Conservation (phyloP, 2,113 vertebrate species). For the Trogon melanurus region DNA sequence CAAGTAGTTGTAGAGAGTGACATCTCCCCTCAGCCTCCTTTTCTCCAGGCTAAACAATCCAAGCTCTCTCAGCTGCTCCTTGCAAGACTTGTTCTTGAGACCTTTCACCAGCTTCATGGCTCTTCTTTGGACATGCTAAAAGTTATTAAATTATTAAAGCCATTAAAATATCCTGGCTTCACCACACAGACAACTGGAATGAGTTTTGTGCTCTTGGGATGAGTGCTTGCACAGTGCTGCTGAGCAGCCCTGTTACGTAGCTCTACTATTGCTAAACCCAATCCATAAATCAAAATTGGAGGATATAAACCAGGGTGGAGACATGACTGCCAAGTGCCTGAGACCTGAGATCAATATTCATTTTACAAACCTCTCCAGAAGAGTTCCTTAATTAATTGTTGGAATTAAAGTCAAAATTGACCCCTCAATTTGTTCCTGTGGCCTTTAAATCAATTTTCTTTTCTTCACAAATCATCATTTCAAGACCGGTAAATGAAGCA, state of each 20-base stretch:
- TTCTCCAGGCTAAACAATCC: no score
- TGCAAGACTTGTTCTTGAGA: no score
- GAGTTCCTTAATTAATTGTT: conserved; percentile 69
- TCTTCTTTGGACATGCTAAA: no score
- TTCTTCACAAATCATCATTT: conserved; percentile 6
- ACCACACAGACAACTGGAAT: not conserved
- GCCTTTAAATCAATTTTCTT: conserved; percentile 52
- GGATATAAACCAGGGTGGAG: conserved; percentile 41
- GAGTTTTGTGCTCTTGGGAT: not conserved
- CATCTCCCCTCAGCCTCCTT: no score
- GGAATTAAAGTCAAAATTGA: conserved; percentile 61
- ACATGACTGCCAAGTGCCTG: conserved; percentile 29
- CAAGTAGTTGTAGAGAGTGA: no score
- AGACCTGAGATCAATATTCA: conserved; percentile 57
- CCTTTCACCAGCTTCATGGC: no score
- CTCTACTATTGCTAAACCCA: not conserved
- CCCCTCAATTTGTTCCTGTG: conserved; percentile 38
- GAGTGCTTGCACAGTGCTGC: accelerated
- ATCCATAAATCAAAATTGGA: conserved; percentile 41
- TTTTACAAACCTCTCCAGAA: conserved; percentile 56
- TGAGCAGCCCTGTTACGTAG: not conserved
- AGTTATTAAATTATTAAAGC: not conserved
- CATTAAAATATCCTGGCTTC: accelerated
- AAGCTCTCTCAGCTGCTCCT: no score
- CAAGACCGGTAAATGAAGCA: not conserved